These are phyloP conservation scores for Xestoiulus laeticollis DNA, from an alignment of 2,888 invertebrate genomes.

Conservation along the genomic window DNA sequence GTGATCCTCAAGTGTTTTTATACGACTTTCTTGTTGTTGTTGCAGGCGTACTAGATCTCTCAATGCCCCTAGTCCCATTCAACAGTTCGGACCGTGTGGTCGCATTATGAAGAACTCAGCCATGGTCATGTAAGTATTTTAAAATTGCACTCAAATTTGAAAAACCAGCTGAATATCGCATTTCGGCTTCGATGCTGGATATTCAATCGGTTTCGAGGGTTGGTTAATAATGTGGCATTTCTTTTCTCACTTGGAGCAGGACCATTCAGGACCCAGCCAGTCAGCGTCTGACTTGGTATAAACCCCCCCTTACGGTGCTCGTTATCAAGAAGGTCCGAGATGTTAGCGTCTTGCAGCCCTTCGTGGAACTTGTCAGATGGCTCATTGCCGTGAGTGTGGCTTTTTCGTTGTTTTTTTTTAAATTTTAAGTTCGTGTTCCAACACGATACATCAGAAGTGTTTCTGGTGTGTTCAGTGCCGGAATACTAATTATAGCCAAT, in stretches of 20 bases:
- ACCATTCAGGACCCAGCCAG: constrained; percentile 98
- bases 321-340: constrained; percentile 97
- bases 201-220: background rate
- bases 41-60: constrained; percentile 91
- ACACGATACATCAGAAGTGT: too few species aligned
- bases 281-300: constrained; percentile 96
- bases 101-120: constrained; percentile 96
- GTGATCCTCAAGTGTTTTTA: constrained; percentile 61
- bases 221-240: constrained; percentile 18
- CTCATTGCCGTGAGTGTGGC: constrained; percentile 78
- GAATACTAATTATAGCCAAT: too few species aligned
- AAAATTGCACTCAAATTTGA: background rate
- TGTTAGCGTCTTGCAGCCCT: constrained; percentile 85
- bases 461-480: too few species aligned
- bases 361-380: constrained; percentile 93
- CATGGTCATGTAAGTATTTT: constrained; percentile 89
- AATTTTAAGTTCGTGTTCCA: too few species aligned
- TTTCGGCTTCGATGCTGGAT: background rate
- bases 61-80: constrained; percentile 95
- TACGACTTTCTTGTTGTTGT: constrained; percentile 54
- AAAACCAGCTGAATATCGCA: too few species aligned
- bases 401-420: background rate
- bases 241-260: constrained; percentile 68
- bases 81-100: constrained; percentile 98
- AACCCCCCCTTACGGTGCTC: constrained; percentile 93